Percentiles rank a stretch among this genome's conserved stretches.
Conservation (phyloP, 2,888 invertebrate species). For the Bellardia pandia region DNA sequence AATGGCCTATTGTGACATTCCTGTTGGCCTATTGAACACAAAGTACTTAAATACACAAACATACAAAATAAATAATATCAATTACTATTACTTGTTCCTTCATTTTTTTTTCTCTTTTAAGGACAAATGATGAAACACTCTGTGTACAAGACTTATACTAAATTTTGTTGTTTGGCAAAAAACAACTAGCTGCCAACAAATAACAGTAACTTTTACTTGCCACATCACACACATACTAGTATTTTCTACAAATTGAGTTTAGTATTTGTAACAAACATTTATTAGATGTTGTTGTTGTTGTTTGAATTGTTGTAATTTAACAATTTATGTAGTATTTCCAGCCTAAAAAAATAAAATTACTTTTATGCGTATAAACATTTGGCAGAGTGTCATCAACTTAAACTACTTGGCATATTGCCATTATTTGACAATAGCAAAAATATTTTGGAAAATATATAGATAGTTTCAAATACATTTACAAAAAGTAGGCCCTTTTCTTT, state of each 20-base stretch:
- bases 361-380: conserved; percentile 67
- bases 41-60: neutral
- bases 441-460: conserved; percentile 26
- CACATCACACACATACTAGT: neutral
- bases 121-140: conserved; percentile 65
- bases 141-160: neutral
- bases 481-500: conserved; percentile 43
- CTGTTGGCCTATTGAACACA: conserved; percentile 57
- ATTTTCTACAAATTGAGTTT: neutral
- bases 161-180: conserved; percentile 60
- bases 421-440: conserved; percentile 38
- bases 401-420: conserved; percentile 70
- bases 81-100: conserved; percentile 65
- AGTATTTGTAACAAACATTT: conserved; percentile 37
- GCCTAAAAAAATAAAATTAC: conserved; percentile 30
- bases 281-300: conserved; percentile 24
- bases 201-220: conserved; percentile 9
- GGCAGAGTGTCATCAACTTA: conserved; percentile 69
- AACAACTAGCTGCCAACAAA: conserved; percentile 46
- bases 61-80: conserved; percentile 68
- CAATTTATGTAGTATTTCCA: conserved; percentile 56
- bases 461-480: conserved; percentile 48
- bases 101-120: neutral
- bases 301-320: conserved; percentile 49
- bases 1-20: conserved; percentile 59